Evolutionary conservation across 30 jellyfish, hydroid and myxozoan genomes (phyloP).

Genomic region (Aurelia coerulea): DNA sequence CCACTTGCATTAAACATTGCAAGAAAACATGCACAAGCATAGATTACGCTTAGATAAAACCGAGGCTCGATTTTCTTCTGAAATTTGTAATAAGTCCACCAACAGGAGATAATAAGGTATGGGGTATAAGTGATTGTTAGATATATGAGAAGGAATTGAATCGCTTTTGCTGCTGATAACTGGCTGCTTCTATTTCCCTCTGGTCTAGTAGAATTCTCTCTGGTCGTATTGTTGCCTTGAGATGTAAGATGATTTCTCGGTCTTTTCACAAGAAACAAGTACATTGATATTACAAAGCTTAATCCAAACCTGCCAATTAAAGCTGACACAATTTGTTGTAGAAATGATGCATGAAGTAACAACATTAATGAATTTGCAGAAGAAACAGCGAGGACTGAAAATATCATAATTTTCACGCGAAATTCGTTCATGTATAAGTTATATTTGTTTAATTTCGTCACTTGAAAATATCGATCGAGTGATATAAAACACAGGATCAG

Average conservation of each 20-base stretch:
- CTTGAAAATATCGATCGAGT: constrained; percentile 45
- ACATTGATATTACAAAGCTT: background rate
- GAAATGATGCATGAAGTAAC: background rate
- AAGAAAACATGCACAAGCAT: constrained; percentile 1
- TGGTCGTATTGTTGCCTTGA: background rate
- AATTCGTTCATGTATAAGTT: constrained; percentile 33
- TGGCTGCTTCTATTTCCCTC: constrained; percentile 27
- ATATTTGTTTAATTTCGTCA: constrained; percentile 43
- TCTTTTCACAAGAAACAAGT: background rate
- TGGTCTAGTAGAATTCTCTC: background rate
- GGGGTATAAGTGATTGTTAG: background rate
- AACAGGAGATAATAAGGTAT: too few species aligned
- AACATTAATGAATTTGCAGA: background rate
- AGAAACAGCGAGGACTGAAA: constrained; percentile 12
- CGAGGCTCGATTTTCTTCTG: background rate
- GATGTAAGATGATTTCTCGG: background rate
- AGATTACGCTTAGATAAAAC: background rate
- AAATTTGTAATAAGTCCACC: too few species aligned
- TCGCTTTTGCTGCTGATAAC: constrained; percentile 58
- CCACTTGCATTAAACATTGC: constrained; percentile 37
- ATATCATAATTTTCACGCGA: constrained; percentile 42
- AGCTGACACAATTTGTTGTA: background rate
- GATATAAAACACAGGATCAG: constrained; percentile 28
- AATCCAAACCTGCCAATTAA: background rate
- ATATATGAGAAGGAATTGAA: constrained; percentile 42